Conservation (phyloP, 2,113 vertebrate genomes). For the Datnioides undecimradiatus region DNA sequence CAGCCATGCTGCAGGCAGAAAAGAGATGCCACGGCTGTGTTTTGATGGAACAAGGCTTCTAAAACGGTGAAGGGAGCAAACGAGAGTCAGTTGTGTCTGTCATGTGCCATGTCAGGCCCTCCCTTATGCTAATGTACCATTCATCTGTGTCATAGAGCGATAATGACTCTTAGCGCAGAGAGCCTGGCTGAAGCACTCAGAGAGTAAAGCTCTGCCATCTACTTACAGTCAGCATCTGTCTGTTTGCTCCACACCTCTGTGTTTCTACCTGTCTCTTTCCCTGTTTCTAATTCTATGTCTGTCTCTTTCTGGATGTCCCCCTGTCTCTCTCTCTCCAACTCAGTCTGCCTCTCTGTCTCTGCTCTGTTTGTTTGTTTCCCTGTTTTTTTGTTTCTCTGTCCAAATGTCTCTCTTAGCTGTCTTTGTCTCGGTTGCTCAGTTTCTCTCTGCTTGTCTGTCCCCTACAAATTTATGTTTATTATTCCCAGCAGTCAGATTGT, state of each 20-base stretch:
- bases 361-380: constrained; percentile 1
- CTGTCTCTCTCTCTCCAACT: background rate
- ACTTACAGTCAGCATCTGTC: constrained; percentile 41
- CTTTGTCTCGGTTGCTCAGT: background rate
- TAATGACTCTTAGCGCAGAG: constrained; percentile 69
- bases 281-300: constrained; percentile 5
- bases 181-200: constrained; percentile 54
- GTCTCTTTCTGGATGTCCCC: constrained; percentile 4
- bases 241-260: background rate
- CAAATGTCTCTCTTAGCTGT: background rate
- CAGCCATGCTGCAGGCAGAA: constrained; percentile 13
- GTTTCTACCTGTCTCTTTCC: background rate
- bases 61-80: constrained; percentile 45
- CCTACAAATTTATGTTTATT: background rate
- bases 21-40: constrained; percentile 12
- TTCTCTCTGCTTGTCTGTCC: background rate
- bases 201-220: constrained; percentile 49
- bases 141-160: constrained; percentile 73
- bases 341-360: constrained; percentile 4
- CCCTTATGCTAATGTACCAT: constrained; percentile 74
- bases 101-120: constrained; percentile 62
- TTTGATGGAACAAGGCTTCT: constrained; percentile 12
- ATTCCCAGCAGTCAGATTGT: background rate
- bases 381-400: constrained; percentile 5
- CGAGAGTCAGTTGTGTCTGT: constrained; percentile 48